Evolutionary conservation across 2,113 vertebrate species (phyloP).

Genomic region (Calidris pygmaea): DNA sequence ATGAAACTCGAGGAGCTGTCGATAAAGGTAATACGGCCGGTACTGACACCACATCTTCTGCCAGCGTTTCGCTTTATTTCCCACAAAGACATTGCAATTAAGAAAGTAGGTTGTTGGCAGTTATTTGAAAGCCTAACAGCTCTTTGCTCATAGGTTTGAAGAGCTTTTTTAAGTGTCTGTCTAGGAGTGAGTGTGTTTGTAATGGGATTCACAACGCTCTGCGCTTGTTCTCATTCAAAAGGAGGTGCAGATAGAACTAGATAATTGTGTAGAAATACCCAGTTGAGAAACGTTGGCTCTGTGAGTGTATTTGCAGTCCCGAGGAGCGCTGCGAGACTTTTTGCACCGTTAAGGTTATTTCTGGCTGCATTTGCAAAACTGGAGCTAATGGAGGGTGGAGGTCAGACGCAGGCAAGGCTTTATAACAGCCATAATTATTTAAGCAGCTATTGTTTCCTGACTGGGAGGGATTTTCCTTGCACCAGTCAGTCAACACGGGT

Average conservation of each 20-base stretch:
- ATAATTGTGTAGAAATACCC: background rate
- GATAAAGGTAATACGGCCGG: background rate
- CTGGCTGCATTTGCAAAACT: background rate
- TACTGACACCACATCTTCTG: background rate
- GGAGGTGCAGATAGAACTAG: background rate
- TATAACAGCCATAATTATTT: background rate
- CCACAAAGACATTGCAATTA: background rate
- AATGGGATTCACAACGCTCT: background rate
- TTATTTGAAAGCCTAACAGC: background rate
- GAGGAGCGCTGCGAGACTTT: background rate
- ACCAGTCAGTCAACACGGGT: background rate
- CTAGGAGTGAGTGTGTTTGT: background rate
- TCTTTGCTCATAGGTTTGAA: background rate
- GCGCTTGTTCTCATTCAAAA: background rate
- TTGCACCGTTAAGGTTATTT: background rate
- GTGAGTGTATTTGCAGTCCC: background rate
- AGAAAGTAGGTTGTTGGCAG: background rate
- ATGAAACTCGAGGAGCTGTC: background rate
- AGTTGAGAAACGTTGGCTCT: background rate
- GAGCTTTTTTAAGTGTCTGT: background rate
- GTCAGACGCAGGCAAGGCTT: background rate
- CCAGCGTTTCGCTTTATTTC: background rate
- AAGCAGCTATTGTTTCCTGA: conserved; percentile 18
- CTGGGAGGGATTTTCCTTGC: background rate
- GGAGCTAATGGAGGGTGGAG: background rate